Conservation (phyloP, 1,140 invertebrate species). For the Macrocentrus cingulum region DNA sequence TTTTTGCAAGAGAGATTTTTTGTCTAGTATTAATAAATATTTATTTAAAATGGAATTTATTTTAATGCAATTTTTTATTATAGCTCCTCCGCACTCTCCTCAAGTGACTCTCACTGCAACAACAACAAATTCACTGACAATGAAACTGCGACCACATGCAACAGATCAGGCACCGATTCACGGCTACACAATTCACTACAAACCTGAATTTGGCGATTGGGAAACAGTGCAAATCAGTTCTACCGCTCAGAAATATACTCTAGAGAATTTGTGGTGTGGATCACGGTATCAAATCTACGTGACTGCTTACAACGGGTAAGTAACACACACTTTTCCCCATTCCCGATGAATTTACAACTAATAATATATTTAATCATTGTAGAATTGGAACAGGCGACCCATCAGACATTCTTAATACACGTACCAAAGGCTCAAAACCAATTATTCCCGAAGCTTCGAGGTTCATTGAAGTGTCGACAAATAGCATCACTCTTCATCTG, state of each 20-base stretch:
- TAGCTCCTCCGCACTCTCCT: constrained; percentile 82
- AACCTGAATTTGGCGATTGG: constrained; percentile 91
- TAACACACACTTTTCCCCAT: constrained; percentile 3
- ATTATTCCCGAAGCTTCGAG: constrained; percentile 85
- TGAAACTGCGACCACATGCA: constrained; percentile 77
- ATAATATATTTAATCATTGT: constrained; percentile 29
- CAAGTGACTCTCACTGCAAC: constrained; percentile 77
- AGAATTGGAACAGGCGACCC: constrained; percentile 88
- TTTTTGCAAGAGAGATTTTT: too few species aligned
- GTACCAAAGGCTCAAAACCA: constrained; percentile 86
- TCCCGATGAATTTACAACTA: too few species aligned
- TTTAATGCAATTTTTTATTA: too few species aligned
- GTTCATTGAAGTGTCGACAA: constrained; percentile 89
- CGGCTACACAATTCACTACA: constrained; percentile 90
- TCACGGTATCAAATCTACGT: constrained; percentile 91
- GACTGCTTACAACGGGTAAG: constrained; percentile 85
- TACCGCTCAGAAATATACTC: constrained; percentile 77
- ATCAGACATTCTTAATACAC: constrained; percentile 82
- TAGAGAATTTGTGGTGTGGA: constrained; percentile 86
- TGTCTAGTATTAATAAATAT: too few species aligned
- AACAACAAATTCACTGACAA: constrained; percentile 79
- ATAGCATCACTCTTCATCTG: constrained; percentile 87
- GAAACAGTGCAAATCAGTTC: constrained; percentile 78
- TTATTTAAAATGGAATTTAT: too few species aligned
- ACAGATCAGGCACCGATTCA: constrained; percentile 75